Percentiles rank a stretch among this genome's conserved stretches.
phyloP scores from a whole-genome alignment of 1,140 invertebrate species.

The Pemphigus obesinymphae region DNA sequence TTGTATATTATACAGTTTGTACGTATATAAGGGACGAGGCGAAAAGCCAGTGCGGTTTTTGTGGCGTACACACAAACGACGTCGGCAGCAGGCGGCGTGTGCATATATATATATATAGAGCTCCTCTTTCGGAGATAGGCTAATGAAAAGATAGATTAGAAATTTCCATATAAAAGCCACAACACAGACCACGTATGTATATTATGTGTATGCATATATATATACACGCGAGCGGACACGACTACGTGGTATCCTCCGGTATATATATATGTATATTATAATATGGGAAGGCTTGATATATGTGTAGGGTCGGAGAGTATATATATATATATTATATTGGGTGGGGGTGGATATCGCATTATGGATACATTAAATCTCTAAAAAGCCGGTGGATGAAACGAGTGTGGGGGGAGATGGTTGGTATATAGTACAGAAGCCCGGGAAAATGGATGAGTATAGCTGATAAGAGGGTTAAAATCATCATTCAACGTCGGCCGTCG shows the following conservation, averaged over 20 bases:
- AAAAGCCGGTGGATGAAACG: not conserved
- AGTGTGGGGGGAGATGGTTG: not conserved
- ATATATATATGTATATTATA: not conserved
- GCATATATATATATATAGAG: not conserved
- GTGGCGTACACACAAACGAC: not conserved
- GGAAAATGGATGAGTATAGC: constrained; percentile 23
- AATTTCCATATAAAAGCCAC: constrained; percentile 27
- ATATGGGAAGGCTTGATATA: too few species aligned
- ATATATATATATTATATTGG: not conserved
- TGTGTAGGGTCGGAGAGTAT: not conserved
- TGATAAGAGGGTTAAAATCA: constrained; percentile 41
- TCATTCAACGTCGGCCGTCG: constrained; percentile 27
- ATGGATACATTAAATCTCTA: constrained; percentile 41
- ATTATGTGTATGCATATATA: not conserved
- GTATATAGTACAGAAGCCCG: not conserved
- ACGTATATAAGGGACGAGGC: not conserved
- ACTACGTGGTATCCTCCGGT: not conserved
- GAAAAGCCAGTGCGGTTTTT: constrained; percentile 11
- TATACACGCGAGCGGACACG: not conserved
- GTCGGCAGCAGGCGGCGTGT: not conserved
- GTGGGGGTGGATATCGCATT: not conserved
- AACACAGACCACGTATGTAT: not conserved
- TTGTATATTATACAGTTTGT: not conserved
- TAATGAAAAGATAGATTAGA: constrained; percentile 30
- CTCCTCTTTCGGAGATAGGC: not conserved